Evolutionary conservation across 2,113 vertebrate species (phyloP).

Genomic region (Rhadina sibilatrix): DNA sequence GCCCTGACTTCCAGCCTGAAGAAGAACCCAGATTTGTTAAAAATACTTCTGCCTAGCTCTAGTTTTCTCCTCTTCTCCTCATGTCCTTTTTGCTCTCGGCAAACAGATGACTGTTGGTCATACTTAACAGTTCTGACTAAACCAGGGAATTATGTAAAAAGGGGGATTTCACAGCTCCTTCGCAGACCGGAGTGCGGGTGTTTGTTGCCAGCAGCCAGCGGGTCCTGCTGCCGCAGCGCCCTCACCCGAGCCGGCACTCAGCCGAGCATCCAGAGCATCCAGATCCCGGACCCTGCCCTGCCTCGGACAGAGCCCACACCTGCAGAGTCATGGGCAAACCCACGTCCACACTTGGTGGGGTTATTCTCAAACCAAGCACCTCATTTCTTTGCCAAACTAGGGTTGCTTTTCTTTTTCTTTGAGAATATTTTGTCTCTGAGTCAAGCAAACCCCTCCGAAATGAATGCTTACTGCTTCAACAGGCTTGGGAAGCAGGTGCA

Average conservation of each 20-base stretch:
- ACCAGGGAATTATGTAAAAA: conserved; percentile 34
- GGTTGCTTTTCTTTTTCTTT: neutral
- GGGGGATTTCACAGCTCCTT: conserved; percentile 39
- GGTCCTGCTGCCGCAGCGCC: neutral
- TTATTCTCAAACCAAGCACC: neutral
- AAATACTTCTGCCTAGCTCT: conserved; percentile 4
- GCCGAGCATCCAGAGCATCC: neutral
- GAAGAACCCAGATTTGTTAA: neutral
- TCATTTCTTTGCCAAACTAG: neutral
- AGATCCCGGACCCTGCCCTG: neutral
- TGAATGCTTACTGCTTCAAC: neutral
- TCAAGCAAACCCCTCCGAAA: neutral
- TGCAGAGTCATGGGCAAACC: neutral
- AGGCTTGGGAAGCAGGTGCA: neutral
- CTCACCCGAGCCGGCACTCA: fast-evolving
- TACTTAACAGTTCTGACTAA: conserved; percentile 19
- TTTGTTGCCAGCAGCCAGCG: neutral
- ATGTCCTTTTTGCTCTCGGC: neutral
- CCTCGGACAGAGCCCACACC: neutral
- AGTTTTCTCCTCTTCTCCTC: neutral
- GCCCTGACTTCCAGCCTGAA: neutral
- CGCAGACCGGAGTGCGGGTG: neutral
- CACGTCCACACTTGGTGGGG: neutral
- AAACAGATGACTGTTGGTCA: conserved; percentile 56
- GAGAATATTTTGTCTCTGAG: neutral